phyloP scores from a whole-genome alignment of 2,888 invertebrate genomes.

The Rotaria socialis region DNA sequence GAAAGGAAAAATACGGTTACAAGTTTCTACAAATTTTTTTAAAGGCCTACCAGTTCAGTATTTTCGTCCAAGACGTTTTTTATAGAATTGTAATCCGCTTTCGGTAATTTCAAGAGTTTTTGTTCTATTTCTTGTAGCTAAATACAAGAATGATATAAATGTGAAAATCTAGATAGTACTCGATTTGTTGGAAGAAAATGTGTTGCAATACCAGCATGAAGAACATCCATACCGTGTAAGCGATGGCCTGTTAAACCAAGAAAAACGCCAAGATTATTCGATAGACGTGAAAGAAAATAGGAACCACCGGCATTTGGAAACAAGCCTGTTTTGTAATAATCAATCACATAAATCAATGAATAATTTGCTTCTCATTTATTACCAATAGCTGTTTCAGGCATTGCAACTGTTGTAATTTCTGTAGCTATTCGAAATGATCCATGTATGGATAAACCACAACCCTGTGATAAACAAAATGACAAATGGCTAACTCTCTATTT shows the following conservation, averaged over 20 bases:
- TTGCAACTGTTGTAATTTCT: constrained; percentile 86
- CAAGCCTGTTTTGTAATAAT: constrained; percentile 62
- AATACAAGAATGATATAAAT: not conserved
- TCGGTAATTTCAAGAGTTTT: constrained; percentile 18
- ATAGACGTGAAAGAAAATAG: constrained; percentile 79
- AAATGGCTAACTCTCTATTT: not conserved
- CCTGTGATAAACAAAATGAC: constrained; percentile 60
- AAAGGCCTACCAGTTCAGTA: not conserved
- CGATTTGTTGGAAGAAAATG: constrained; percentile 73
- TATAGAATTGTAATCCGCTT: constrained; percentile 9
- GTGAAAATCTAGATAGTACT: constrained; percentile 27
- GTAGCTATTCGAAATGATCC: constrained; percentile 87
- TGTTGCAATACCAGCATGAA: constrained; percentile 83
- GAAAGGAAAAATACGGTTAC: too few relatives aligned
- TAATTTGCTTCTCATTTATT: constrained; percentile 47
- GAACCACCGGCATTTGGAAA: constrained; percentile 95
- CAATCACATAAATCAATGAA: too few relatives aligned
- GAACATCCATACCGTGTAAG: constrained; percentile 73
- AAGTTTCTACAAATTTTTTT: not conserved
- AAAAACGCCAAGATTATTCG: constrained; percentile 78
- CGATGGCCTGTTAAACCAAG: constrained; percentile 81
- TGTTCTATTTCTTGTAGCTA: not conserved
- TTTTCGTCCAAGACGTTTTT: constrained; percentile 28
- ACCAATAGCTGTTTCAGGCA: constrained; percentile 97
- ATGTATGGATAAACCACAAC: constrained; percentile 88